Percentiles rank a stretch among this genome's conserved stretches.
These are phyloP conservation scores for Oncorhynchus mykiss DNA, from an alignment of 2,113 vertebrate species.

Conservation along the genomic window DNA sequence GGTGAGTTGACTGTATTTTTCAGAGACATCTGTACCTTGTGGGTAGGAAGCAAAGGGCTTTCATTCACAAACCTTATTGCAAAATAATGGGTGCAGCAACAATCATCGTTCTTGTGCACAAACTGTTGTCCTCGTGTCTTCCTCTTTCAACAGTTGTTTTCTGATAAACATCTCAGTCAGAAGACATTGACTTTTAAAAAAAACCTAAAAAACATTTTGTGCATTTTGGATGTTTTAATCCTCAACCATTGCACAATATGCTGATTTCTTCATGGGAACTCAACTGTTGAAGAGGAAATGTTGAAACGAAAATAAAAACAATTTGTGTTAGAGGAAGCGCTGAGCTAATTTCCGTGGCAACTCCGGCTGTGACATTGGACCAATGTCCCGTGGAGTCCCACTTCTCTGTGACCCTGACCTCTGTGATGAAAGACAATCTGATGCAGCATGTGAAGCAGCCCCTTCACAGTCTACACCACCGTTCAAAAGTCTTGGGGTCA, in stretches of 20 bases:
- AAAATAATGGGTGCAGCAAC: no score
- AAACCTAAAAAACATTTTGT: no score
- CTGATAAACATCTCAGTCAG: background rate
- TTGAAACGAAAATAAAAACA: background rate
- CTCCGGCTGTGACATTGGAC: slow-evolving; percentile 37
- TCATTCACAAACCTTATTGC: no score
- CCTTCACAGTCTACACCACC: background rate
- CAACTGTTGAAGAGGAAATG: background rate
- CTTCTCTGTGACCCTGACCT: slow-evolving; percentile 56
- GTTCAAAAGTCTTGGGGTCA: no score
- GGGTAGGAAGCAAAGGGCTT: no score
- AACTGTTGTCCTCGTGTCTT: background rate
- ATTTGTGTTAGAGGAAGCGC: slow-evolving; percentile 20
- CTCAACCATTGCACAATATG: background rate
- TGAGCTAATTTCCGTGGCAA: slow-evolving; percentile 77
- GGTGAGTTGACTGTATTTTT: background rate
- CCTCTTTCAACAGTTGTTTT: background rate
- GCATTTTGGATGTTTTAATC: background rate
- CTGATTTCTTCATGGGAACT: background rate
- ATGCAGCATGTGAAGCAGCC: slow-evolving; percentile 50
- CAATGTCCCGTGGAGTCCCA: slow-evolving; percentile 68
- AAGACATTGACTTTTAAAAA: no score
- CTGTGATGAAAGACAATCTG: slow-evolving; percentile 59
- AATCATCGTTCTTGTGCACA: no score
- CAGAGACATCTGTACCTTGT: background rate